phyloP scores from a whole-genome alignment of 2,797 vertebrate species.

The Buceros bicornis region DNA sequence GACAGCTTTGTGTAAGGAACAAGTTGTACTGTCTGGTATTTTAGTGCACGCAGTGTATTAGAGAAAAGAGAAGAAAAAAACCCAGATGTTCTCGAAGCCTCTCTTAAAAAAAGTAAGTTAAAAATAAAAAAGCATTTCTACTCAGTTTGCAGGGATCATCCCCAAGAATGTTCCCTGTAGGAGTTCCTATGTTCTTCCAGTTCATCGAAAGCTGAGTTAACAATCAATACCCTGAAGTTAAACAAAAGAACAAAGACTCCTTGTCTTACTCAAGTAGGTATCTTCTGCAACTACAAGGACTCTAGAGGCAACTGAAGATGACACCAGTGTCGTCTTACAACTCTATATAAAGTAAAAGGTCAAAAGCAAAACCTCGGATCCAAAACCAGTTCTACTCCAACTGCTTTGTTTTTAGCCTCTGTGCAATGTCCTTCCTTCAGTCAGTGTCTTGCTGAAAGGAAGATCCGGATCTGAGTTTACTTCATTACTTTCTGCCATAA shows the following conservation, averaged over 20 bases:
- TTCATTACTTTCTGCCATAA: not conserved
- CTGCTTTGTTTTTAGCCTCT: not conserved
- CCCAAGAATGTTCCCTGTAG: not conserved
- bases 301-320: not conserved
- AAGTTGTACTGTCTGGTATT: slow-evolving; percentile 37
- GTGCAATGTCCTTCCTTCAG: not conserved
- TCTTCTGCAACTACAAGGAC: not conserved
- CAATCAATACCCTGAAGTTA: not conserved
- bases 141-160: not conserved
- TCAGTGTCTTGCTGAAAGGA: not conserved
- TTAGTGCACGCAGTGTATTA: not conserved
- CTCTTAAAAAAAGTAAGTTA: not conserved
- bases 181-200: not conserved
- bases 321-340: not conserved
- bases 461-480: not conserved
- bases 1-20: slow-evolving; percentile 45
- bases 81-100: not conserved
- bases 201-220: not conserved
- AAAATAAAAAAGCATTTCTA: not conserved
- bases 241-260: not conserved
- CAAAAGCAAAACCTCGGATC: not conserved
- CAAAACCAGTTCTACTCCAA: not conserved
- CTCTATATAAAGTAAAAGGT: not conserved
- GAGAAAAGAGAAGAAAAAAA: not conserved
- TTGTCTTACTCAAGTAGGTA: not conserved